Evolutionary conservation across 64 coral and sea anemone species (phyloP), one percentile per base, ranked within the genome.

Genomic region (Dendrophyllia cribrosa): DNA sequence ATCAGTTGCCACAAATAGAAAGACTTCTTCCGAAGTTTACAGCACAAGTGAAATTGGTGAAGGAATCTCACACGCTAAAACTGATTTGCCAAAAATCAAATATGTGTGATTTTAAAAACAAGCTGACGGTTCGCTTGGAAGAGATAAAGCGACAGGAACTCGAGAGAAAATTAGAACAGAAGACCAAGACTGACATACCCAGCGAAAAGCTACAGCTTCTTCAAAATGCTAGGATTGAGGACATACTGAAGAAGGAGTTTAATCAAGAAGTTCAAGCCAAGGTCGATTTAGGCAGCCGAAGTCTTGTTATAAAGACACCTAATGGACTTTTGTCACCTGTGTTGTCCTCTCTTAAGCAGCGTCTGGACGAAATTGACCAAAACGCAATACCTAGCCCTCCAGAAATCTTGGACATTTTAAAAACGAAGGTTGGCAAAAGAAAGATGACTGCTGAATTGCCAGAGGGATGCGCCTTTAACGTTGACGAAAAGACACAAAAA

Each of bases 81-180:
- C 47, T 84, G 80, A 51, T 84, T 51, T 84, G 80, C 5, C 62
- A 65, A 15, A 15, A 48, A 50, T 67, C 80, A 20, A 84, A 84
- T 17, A 84, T 84, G 60, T 7, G 12, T 11, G 80, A 84, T 7
- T 84, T 84, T 84, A 43, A 20, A 22, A 61, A 68, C 8, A 84
- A 51, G 60, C 61, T 84, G 8, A 46, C 7, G 3, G 10, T 8
- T 23, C 80, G 80, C 1, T 51, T 84, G 19, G 67, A 84, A 51
- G 26, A 50, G 13, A 84, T 68, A 26, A 25, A 84, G 21, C 60
- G 20, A 67, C 62, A 84, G 15, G 80, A 51, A 66, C 80, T 64
- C 7, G 80, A 84, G 45, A 84, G 64, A 67, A 84, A 84, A 17
- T 14, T 84, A 6, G 80, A 84, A 17, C 60, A 68, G 58, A 84